These are phyloP conservation scores for Chrysochloris asiatica DNA, from an alignment of 2,113 vertebrate genomes.

Conservation along the genomic window DNA sequence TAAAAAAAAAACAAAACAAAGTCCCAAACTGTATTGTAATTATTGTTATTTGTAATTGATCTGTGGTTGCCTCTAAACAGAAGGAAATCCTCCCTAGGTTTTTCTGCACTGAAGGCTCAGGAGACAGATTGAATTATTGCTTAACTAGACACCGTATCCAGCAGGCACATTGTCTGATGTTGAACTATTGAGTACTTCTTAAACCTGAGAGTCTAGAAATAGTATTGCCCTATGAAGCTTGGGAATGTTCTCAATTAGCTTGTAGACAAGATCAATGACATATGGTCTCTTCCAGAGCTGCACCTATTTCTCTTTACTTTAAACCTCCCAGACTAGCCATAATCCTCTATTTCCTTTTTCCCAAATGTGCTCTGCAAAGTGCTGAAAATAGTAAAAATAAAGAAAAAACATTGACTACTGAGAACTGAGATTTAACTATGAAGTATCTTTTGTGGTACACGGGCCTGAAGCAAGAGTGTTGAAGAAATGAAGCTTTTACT, in stretches of 20 bases:
- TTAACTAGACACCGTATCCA: neutral
- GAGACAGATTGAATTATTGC: slow-evolving; percentile 23
- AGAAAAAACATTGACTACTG: slow-evolving; percentile 45
- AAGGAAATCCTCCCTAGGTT: neutral
- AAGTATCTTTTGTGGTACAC: slow-evolving; percentile 26
- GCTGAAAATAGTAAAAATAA: slow-evolving; percentile 62
- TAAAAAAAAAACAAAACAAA: too few relatives aligned
- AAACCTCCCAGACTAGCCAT: slow-evolving; percentile 57
- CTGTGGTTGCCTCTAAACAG: neutral
- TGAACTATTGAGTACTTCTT: slow-evolving; percentile 43
- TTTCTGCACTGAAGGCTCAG: neutral
- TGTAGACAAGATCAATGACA: slow-evolving; percentile 74
- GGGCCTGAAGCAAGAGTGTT: neutral
- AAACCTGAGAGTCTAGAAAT: slow-evolving; percentile 46
- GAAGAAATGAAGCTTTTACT: neutral
- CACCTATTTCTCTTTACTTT: slow-evolving; percentile 58
- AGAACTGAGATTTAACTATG: slow-evolving; percentile 31
- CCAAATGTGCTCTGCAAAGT: slow-evolving; percentile 45
- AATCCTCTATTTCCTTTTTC: slow-evolving; percentile 68
- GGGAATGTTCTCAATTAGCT: slow-evolving; percentile 73
- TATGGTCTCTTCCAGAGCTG: slow-evolving; percentile 67
- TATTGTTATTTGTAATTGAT: neutral
- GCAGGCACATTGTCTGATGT: slow-evolving; percentile 23
- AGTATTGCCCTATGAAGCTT: neutral
- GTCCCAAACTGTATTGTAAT: neutral